Evolutionary conservation across 2,888 invertebrate species (phyloP), one percentile per base, ranked within the genome.

Genomic region (Nudaria mundana): DNA sequence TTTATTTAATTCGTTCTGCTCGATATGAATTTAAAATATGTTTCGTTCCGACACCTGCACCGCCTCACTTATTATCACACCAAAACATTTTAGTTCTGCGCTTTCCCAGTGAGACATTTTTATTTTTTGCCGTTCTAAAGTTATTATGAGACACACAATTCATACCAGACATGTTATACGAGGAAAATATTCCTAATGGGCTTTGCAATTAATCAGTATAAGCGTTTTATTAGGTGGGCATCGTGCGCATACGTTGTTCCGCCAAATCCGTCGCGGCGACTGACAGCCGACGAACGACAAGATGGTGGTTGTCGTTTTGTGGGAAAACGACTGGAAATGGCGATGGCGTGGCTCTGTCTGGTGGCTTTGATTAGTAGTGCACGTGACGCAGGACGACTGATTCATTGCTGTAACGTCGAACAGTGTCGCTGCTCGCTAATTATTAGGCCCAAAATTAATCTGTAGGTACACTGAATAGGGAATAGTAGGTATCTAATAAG

Each of bases 201-300:
- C 56, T 63, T 63, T 66, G 76, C 72, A 71, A 81, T 84, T 76
- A 80, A 83, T 81, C 79, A 79, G 76, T 55, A 66, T 71, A 77
- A 81, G 71, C 76, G 81, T 80, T 84, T 83, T 84, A 84, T 82
- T 82, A 69, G 68, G 59, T 56, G 61, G 48, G 59, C 59, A 61
- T 63, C 51, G 62, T 48, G 58, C 57, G 62, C 65, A 47, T 48
- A 56, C 64, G 65, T 65, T 67, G 81, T 78, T 77, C 75, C 76
- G 80, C 70, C 71, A 73, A 64, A 76, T 79, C 59, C 65, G 65
- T 78, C 76, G 69, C 53, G 60, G 33, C 43, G 65, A 53, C 44
- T 69, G 78, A 77, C 79, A 71, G 66, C 52, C 44, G 42, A 42
- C 49, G 52, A 51, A 39, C 42, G 56, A 59, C 60, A 59, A 59